Percentiles rank a stretch among this genome's conserved stretches.
Conservation (phyloP, 1,140 invertebrate genomes). For the Nasonia longicornis region DNA sequence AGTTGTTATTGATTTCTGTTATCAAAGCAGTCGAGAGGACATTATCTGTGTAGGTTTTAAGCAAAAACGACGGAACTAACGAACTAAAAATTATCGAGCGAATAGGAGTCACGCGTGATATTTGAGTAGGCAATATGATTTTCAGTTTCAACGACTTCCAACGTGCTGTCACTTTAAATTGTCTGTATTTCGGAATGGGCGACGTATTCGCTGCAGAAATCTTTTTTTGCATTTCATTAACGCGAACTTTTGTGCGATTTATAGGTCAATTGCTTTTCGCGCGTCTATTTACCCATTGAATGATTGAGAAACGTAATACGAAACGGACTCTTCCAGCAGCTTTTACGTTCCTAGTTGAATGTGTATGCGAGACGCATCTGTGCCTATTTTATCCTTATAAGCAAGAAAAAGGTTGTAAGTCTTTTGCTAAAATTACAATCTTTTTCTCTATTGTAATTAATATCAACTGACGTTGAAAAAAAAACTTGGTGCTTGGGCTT, state of each 20-base stretch:
- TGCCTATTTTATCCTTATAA: neutral
- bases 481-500: slow-evolving; percentile 36
- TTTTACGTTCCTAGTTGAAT: slow-evolving; percentile 1
- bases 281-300: neutral
- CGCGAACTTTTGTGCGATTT: neutral
- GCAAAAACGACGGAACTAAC: neutral
- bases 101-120: slow-evolving; percentile 4
- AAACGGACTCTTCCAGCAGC: neutral
- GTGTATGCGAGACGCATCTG: neutral
- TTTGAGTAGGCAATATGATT: neutral
- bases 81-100: neutral
- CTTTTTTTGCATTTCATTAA: neutral
- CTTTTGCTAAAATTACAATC: neutral
- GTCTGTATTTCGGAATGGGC: neutral
- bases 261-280: neutral
- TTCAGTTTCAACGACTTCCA: slow-evolving; percentile 18
- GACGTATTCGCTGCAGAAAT: neutral
- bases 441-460: slow-evolving; percentile 18
- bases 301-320: neutral
- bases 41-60: neutral
- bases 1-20: slow-evolving; percentile 29
- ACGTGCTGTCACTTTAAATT: neutral
- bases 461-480: slow-evolving; percentile 1
- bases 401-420: neutral
- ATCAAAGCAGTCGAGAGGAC: neutral